phyloP scores from a whole-genome alignment of 2,797 vertebrate genomes.

The Acrossocheilus fasciatus region DNA sequence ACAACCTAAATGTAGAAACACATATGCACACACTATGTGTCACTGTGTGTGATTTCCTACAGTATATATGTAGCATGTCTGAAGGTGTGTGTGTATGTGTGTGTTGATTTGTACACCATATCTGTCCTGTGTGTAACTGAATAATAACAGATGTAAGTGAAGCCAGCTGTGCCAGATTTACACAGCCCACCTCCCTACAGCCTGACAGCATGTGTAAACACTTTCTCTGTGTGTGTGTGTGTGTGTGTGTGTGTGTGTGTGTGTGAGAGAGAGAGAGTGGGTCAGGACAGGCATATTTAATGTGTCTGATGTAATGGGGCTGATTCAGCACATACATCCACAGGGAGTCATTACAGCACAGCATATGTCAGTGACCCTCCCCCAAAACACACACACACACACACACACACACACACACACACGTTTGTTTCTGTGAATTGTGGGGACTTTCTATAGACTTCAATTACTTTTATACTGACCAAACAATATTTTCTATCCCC shows the following conservation, averaged over 20 bases:
- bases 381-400: constrained; percentile 60
- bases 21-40: background rate
- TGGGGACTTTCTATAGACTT: too few relatives aligned
- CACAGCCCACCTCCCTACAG: constrained; percentile 61
- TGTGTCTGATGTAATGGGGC: constrained; percentile 87
- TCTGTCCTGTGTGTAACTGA: constrained; percentile 64
- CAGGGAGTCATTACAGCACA: constrained; percentile 84
- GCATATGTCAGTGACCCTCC: constrained; percentile 88
- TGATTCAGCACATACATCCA: constrained; percentile 89
- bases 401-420: background rate
- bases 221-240: constrained; percentile 51
- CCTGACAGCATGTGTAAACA: constrained; percentile 71
- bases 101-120: constrained; percentile 48
- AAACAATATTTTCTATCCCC: too few relatives aligned
- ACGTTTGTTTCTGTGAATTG: too few relatives aligned
- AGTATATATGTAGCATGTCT: background rate
- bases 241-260: constrained; percentile 64
- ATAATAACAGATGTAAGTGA: constrained; percentile 74
- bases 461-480: too few relatives aligned
- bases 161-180: constrained; percentile 84
- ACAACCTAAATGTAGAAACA: background rate
- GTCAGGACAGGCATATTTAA: constrained; percentile 87
- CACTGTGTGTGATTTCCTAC: background rate
- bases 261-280: constrained; percentile 60
- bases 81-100: constrained; percentile 10